These are phyloP conservation scores for Ardeotis arabs DNA, from an alignment of 2,113 vertebrate species.

Conservation along the genomic window DNA sequence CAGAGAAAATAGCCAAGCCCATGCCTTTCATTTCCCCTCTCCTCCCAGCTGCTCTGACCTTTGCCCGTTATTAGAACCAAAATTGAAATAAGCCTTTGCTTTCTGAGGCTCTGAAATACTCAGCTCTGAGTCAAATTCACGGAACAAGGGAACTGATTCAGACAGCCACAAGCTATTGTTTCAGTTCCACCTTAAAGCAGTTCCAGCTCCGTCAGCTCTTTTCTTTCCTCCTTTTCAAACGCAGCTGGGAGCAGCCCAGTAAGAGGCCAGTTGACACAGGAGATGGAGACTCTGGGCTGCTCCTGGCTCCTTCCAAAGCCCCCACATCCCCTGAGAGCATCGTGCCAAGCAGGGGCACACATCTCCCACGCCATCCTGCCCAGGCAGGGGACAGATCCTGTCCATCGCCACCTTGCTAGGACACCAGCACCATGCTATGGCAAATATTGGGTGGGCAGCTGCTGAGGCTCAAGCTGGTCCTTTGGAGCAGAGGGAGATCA, in stretches of 20 bases:
- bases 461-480: background rate
- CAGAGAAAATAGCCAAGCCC: conserved; percentile 49
- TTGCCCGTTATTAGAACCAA: conserved; percentile 52
- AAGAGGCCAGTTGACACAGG: background rate
- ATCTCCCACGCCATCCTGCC: background rate
- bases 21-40: conserved; percentile 55
- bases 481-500: background rate
- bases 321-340: background rate
- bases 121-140: conserved; percentile 63
- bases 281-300: background rate
- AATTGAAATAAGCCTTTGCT: conserved; percentile 48
- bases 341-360: background rate
- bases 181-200: conserved; percentile 64
- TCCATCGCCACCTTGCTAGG: background rate
- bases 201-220: conserved; percentile 44
- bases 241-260: background rate
- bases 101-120: conserved; percentile 26
- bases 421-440: background rate
- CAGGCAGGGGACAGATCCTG: background rate
- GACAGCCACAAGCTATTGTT: conserved; percentile 54
- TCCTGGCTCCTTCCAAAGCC: background rate
- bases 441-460: background rate
- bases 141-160: conserved; percentile 66
- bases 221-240: conserved; percentile 31
- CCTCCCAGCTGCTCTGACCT: conserved; percentile 39